Base-by-base conservation (phyloP, 2,888 invertebrate genomes). In the Muschampia plurimacula region DNA sequence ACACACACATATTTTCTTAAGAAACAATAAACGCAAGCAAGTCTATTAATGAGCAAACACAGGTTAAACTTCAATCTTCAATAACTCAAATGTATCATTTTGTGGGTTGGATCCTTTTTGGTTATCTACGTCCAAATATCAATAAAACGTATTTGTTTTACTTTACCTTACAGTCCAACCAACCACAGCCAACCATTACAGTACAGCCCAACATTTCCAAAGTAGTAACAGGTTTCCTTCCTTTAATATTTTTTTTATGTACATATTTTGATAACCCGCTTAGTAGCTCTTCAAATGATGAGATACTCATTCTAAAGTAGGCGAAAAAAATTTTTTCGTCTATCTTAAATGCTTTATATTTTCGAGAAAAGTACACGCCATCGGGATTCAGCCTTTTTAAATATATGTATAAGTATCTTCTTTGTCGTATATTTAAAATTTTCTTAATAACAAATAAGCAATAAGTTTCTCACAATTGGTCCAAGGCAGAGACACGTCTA, bases 141-240 rank as follows among this genome's bases (percentile, higher is more conserved):
- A 28, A 28, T n/a, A n/a, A n/a, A n/a, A n/a, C n/a, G n/a, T n/a
- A n/a, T 44, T 63, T 44, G 44, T 41, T 63, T 63, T 77, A 76
- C 76, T 80, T 77, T 77, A 77, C 76, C 74, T 78, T 73, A 65
- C 49, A 46, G 64, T 65, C n/a, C n/a, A n/a, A n/a, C n/a, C n/a
- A n/a, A n/a, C n/a, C n/a, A n/a, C n/a, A n/a, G n/a, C n/a, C n/a
- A n/a, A n/a, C n/a, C n/a, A n/a, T 78, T 73, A 65, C 49, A 46
- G 64, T 65, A 5, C 46, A 28, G 49, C 78, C 78, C 62, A 79
- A 59, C 81, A 81, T 81, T 79, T 80, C 79, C 79, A 79, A 70
- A 80, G 78, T 76, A 77, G 76, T 79, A 78, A 79, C 77, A 78
- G 79, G 79, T 77, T 77, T 77, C 77, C 79, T 79, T 62, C 76